Percentiles rank a stretch among this genome's conserved stretches.
Evolutionary conservation across 1,140 invertebrate genomes (phyloP).

Genomic region (Diorhabda elongata): DNA sequence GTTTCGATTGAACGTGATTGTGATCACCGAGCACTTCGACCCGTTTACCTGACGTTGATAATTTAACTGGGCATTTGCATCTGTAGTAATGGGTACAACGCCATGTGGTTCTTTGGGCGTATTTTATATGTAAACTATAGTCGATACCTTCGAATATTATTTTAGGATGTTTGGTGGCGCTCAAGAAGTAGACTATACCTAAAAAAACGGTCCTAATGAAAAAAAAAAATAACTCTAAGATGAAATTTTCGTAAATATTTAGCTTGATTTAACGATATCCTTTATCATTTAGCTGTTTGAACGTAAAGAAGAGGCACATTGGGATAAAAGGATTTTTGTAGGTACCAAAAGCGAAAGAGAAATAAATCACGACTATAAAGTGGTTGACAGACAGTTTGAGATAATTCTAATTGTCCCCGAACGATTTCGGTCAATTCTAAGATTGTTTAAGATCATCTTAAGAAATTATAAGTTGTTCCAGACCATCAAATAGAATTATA

Average conservation of each 20-base stretch:
- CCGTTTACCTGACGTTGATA: conserved; percentile 22
- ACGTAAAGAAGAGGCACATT: no score
- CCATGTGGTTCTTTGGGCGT: conserved; percentile 27
- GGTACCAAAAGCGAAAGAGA: no score
- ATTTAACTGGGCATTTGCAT: conserved; percentile 29
- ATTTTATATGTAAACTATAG: conserved; percentile 26
- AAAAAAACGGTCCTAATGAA: background rate
- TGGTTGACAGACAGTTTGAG: background rate
- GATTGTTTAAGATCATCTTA: background rate
- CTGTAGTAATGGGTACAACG: conserved; percentile 28
- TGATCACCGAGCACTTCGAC: conserved; percentile 24
- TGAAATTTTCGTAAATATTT: background rate
- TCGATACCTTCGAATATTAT: conserved; percentile 31
- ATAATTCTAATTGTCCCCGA: background rate
- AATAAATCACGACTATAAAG: background rate
- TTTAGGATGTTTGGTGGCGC: conserved; percentile 33
- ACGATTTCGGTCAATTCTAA: background rate
- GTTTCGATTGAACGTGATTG: conserved; percentile 21
- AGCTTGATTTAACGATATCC: no score
- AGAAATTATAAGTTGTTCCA: no score
- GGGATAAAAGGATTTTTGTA: no score
- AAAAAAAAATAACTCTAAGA: background rate
- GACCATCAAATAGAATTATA: no score
- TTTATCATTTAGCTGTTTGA: no score
- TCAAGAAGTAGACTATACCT: conserved; percentile 30